These are phyloP conservation scores for Lepidonotus clava DNA, from an alignment of 2,888 invertebrate species.

Conservation along the genomic window DNA sequence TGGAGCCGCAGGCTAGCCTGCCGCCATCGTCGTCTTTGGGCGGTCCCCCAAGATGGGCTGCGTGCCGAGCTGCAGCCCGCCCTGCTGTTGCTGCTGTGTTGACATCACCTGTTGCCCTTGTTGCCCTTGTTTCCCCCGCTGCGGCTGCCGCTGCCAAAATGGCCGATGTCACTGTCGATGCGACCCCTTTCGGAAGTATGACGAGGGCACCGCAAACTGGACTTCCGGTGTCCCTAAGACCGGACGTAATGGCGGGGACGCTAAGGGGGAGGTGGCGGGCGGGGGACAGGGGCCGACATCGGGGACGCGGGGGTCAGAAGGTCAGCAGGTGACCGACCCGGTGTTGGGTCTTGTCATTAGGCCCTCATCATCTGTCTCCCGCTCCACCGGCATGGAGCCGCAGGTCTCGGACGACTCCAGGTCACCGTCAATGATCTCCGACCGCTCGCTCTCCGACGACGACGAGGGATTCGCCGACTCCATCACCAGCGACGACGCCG, in stretches of 20 bases:
- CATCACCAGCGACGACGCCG: not conserved
- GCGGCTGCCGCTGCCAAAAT: not conserved
- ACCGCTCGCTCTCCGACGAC: not conserved
- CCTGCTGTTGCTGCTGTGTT: not conserved
- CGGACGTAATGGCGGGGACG: not conserved
- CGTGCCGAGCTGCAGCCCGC: not conserved
- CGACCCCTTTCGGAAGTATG: not conserved
- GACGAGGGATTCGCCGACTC: not conserved
- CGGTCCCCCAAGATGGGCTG: not conserved
- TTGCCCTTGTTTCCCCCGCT: constrained; percentile 11
- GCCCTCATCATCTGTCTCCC: constrained; percentile 1
- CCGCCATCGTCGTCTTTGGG: not conserved
- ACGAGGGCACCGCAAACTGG: not conserved
- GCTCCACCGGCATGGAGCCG: constrained; percentile 20
- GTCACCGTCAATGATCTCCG: constrained; percentile 13
- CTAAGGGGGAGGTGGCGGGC: not conserved
- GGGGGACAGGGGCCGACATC: not conserved
- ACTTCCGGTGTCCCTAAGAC: not conserved
- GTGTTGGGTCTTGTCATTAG: not conserved
- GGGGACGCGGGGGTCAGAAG: not conserved
- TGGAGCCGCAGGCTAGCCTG: not conserved
- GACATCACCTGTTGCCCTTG: not conserved
- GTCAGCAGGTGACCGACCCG: constrained; percentile 16
- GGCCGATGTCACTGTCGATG: not conserved
- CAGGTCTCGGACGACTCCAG: constrained; percentile 33